Evolutionary conservation across 1,140 invertebrate genomes (phyloP).

Genomic region (Eriocheir sinensis): DNA sequence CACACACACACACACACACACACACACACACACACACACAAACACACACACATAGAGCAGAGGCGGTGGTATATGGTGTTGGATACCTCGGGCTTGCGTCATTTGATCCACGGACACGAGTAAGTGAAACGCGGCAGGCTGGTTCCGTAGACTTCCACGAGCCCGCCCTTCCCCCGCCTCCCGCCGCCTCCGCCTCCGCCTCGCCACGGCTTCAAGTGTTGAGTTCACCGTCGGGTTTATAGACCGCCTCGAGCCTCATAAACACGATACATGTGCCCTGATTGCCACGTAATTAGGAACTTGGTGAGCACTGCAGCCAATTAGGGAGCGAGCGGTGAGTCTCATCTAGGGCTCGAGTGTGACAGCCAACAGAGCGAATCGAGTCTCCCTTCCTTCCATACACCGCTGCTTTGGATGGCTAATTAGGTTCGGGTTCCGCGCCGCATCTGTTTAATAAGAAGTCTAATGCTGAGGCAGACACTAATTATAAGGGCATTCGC

Average conservation of each 20-base stretch:
- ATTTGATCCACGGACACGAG: too few species aligned
- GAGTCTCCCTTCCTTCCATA: not conserved
- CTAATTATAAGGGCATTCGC: too few species aligned
- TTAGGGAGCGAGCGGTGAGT: not conserved
- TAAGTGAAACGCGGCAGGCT: too few species aligned
- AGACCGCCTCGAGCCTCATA: not conserved
- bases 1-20: not conserved
- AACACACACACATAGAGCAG: not conserved
- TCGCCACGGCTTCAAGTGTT: not conserved
- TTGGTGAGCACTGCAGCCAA: not conserved
- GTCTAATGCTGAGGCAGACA: too few species aligned
- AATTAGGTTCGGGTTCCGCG: too few species aligned
- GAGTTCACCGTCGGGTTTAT: not conserved
- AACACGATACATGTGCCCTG: not conserved
- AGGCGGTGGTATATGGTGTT: too few species aligned
- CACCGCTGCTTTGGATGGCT: not conserved
- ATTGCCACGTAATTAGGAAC: not conserved
- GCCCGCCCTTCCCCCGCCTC: too few species aligned
- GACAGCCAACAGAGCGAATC: not conserved
- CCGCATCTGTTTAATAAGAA: too few species aligned
- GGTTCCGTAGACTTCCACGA: not conserved
- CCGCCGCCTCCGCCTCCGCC: too few species aligned
- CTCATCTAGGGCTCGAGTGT: not conserved
- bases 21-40: conserved; percentile 14
- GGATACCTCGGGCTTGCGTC: too few species aligned